Base-by-base conservation (phyloP, 2,888 invertebrate genomes). In the Erynnis tages region DNA sequence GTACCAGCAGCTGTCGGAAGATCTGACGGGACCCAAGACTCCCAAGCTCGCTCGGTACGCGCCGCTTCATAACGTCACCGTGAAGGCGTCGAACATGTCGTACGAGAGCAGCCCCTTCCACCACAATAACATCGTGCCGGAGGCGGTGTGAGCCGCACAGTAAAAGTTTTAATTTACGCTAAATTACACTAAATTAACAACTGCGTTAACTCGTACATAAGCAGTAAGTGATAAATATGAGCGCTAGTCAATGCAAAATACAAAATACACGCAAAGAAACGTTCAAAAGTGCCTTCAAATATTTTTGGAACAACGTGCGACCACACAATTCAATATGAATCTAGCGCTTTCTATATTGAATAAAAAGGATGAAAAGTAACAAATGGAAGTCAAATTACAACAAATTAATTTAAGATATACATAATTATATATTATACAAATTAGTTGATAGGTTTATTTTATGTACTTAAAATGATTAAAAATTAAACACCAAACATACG, bases 1-100 rank as follows among this genome's bases (percentile, higher is more conserved):
- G 13, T 95, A 95, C 80, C 94, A 94, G 69, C 94, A 94, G 60
- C 83, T 95, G 48, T 94, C 94, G 7, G 95, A 95, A 76, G 95
- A 95, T 62, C 91, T 94, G 60, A 90, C 91, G 7, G 93, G 93
- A 40, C 92, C 93, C 2, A 86, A 91, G 69, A 92, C 93, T 66
- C 94, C 94, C 41, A 94, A 92, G 74, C 85, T 93, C 56, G 93
- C 90, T 80, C 92, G 92, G 76, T 93, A 92, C 76, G 81, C 90
- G 63, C 92, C 91, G 19, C 85, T 92, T 56, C 91, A 90, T 55
- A 84, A 70, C 69, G 84, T 86, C 43, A 78, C 83, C 44, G 81
- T 86, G 6, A 83, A 84, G 56, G 84, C 87, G 3, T 79, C 85
- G 40, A 87, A 87, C 69, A 75, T 88, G 77, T 91, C 91, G 29